Percentiles rank a stretch among this genome's conserved stretches.
phyloP scores from a whole-genome alignment of 1,140 invertebrate genomes.

The Heterodera schachtii region DNA sequence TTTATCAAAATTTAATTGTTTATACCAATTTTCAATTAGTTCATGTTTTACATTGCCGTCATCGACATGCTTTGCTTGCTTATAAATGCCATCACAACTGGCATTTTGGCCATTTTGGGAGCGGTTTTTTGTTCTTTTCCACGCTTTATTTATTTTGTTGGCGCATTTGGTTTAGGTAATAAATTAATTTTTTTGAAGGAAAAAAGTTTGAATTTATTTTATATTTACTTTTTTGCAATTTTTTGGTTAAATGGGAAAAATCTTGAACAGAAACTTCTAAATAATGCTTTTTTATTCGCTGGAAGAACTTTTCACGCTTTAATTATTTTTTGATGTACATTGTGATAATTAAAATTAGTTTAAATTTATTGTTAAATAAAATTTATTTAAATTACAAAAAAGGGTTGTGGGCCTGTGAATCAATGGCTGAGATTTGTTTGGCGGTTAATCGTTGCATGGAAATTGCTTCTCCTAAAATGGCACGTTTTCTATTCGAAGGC shows the following conservation, averaged over 20 bases:
- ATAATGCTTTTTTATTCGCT: neutral
- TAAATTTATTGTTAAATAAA: neutral
- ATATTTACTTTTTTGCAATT: too few species aligned
- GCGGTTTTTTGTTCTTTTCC: constrained; percentile 22
- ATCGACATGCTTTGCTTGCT: constrained; percentile 26
- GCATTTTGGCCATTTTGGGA: constrained; percentile 12
- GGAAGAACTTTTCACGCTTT: too few species aligned
- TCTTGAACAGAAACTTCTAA: neutral
- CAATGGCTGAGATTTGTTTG: constrained; percentile 15
- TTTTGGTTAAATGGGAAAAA: too few species aligned
- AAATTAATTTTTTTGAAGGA: too few species aligned
- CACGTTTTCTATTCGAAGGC: constrained; percentile 6
- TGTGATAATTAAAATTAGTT: neutral
- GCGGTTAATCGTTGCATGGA: constrained; percentile 30
- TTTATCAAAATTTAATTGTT: neutral
- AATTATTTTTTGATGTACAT: neutral
- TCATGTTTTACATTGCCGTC: constrained; percentile 39
- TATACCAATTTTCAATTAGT: neutral
- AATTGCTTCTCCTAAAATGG: constrained; percentile 14
- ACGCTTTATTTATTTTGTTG: constrained; percentile 15
- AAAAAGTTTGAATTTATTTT: too few species aligned
- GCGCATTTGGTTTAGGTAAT: neutral
- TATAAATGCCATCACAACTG: constrained; percentile 27
- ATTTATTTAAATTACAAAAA: neutral
- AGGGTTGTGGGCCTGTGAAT: constrained; percentile 24